Conservation (phyloP, 2,888 invertebrate genomes). For the Ariolimax columbianus region DNA sequence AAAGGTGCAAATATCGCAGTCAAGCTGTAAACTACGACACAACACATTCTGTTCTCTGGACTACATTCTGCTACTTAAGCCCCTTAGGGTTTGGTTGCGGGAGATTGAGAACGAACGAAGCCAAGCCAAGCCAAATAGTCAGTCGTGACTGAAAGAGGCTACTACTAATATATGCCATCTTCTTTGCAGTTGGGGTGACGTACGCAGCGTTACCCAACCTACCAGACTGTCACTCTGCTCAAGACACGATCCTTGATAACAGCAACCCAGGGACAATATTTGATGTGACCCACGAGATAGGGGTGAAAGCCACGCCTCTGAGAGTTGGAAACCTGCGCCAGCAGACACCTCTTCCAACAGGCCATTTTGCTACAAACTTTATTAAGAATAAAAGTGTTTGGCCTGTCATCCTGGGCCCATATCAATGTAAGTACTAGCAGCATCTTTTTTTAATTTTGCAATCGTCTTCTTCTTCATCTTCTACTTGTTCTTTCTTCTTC, state of each 20-base stretch:
- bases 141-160: no score
- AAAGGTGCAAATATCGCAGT: no score
- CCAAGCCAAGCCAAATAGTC: no score
- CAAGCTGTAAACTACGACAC: no score
- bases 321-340: constrained; percentile 58
- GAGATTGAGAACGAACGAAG: no score
- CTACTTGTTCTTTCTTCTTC: no score
- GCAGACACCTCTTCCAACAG: constrained; percentile 62
- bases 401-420: constrained; percentile 64
- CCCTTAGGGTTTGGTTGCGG: no score
- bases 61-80: no score
- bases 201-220: constrained; percentile 54
- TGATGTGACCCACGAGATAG: constrained; percentile 58
- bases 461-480: no score
- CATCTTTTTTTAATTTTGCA: no score
- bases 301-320: constrained; percentile 55
- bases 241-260: constrained; percentile 58
- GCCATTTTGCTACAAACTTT: constrained; percentile 65
- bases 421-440: constrained; percentile 60
- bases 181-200: constrained; percentile 16
- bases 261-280: constrained; percentile 58
- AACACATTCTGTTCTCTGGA: no score
- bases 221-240: constrained; percentile 58
- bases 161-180: neutral
- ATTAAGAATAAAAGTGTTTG: constrained; percentile 57